Evolutionary conservation across 2,888 invertebrate genomes (phyloP), one percentile per base, ranked within the genome.

Genomic region (Leptogaster cylindrica): DNA sequence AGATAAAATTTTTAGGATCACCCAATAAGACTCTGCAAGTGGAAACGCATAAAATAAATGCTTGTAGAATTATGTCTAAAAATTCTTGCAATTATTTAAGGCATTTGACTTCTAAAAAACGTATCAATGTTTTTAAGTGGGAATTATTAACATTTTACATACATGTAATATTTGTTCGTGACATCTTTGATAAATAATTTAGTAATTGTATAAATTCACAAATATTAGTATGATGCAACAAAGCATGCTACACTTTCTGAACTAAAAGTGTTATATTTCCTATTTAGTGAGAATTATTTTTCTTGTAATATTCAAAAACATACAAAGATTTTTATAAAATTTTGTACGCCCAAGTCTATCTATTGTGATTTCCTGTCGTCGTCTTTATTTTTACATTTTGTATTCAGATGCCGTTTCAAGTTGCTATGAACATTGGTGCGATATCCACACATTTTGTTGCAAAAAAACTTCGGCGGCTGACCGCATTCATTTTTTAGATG

Each of bases 401-500:
- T 81, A 72, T 81, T 81, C 66, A 81, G 73, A 73, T 81, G 81
- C 14, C 81, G 76, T 73, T 81, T 81, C 66, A 81, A 74, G 72
- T 81, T 81, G 71, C 81, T 81, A 67, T 81, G 81, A 41, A 81
- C 81, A 75, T 81, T 81, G 23, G 81, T 81, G 67, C 81, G 80
- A 71, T 81, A 81, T 44, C 81, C 81, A 70, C 81, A 81, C 70
- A 81, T 77, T 73, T 81, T 80, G 71, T 77, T 79, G 73, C 81
- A 81, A 70, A 79, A 81, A 66, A 79, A 81, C 36, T 80, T 78
- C 0, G 81, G 81, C 69, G 87, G 87, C 76, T 86, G 83, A 2
- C 87, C 87, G 74, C 88, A 88, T 75, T 88, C 88, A 73, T 86
- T 85, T 41, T 87, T 88, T 61, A 88, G 81, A 76, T 91, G 91